phyloP scores from a whole-genome alignment of 2,888 invertebrate species.

The Fabriciana adippe region DNA sequence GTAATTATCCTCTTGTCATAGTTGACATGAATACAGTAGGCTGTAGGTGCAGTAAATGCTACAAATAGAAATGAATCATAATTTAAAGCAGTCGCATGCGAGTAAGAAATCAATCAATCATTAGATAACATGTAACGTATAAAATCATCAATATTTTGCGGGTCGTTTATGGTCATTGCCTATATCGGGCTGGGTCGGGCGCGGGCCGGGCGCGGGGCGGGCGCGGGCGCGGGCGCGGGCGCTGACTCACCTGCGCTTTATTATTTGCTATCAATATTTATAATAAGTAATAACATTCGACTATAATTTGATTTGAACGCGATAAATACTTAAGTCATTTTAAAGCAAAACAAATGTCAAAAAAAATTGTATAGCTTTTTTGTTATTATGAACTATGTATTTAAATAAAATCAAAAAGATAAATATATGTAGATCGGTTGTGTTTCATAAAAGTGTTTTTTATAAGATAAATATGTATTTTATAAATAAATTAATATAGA shows the following conservation, averaged over 20 bases:
- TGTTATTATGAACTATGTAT: too few relatives aligned
- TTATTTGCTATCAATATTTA: constrained; percentile 38
- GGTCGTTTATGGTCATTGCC: constrained; percentile 41
- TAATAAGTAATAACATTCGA: constrained; percentile 14
- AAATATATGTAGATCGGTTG: too few relatives aligned
- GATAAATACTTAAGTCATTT: background rate
- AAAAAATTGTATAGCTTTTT: too few relatives aligned
- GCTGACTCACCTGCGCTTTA: constrained; percentile 41
- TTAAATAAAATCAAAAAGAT: too few relatives aligned
- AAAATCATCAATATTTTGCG: constrained; percentile 43
- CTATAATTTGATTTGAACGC: background rate
- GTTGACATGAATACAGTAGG: too few relatives aligned
- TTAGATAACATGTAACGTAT: constrained; percentile 38
- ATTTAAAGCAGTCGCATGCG: constrained; percentile 23
- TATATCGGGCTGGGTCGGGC: constrained; percentile 38
- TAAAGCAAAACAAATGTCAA: too few relatives aligned
- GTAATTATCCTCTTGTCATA: too few relatives aligned
- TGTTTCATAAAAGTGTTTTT: too few relatives aligned
- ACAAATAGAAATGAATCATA: constrained; percentile 27
- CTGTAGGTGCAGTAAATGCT: constrained; percentile 12
- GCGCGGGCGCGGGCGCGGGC: constrained; percentile 24
- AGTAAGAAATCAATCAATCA: constrained; percentile 42
- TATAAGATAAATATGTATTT: too few relatives aligned
- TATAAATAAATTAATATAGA: too few relatives aligned
- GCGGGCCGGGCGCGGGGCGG: constrained; percentile 4